Evolutionary conservation across 2,113 vertebrate species (phyloP), one percentile per base, ranked within the genome.

Genomic region (Platysteira castanea): DNA sequence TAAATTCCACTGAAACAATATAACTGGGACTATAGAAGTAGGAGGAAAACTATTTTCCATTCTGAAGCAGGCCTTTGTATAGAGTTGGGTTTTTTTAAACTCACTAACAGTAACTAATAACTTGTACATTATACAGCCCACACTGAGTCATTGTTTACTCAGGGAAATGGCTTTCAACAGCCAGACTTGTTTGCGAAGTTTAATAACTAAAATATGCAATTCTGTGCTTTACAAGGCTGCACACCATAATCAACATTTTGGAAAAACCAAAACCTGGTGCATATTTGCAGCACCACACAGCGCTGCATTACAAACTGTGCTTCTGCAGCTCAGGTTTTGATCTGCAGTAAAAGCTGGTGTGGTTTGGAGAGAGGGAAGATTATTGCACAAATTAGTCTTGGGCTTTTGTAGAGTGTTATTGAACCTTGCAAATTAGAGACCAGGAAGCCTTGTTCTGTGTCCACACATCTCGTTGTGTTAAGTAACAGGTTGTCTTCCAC

Each of bases 61-160:
- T 80, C 88, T 96, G 79, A 97, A 94, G 37, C 81, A 24, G 71
- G 52, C 47, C 93, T 94, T 96, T 95, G 92, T 96, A 8, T 81
- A 61, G 7, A 93, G 82, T 47, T 96, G 82, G 20, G 31, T 70
- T 93, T 91, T 87, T 89, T 93, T 22, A 54, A 93, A 80, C 77
- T 96, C 37, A 28, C 88, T 73, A 96, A 89, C 69, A 90, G 88
- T 93, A 95, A 95, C 94, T 88, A 95, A 87, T 96, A 93, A 85
- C 84, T 93, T 86, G 33, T 94, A 78, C 79, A 76, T 96, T 97
- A 94, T 93, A 78, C 86, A 77, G 90, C 49, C 82, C 68, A 63
- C 89, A 80, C 82, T 93, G 93, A 97, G 68, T 96, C 93, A 93
- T 91, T 96, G 92, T 97, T 96, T 94, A 91, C 90, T 87, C 74